Percentiles rank a stretch among this genome's conserved stretches.
These are phyloP conservation scores for Oreochromis tanganicae DNA, from an alignment of 2,113 vertebrate species.

Conservation along the genomic window DNA sequence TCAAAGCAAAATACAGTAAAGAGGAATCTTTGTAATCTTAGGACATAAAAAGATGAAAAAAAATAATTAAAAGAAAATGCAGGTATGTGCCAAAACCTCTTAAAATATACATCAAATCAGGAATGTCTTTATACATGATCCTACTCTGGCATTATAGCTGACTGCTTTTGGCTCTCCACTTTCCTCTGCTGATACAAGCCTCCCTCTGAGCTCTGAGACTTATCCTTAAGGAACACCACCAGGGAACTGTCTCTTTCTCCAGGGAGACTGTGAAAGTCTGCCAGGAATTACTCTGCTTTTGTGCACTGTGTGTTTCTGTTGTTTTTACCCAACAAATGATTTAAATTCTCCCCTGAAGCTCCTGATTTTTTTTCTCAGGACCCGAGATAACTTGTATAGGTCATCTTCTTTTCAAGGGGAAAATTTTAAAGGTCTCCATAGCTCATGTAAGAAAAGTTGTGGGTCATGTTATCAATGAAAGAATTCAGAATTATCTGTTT, in stretches of 20 bases:
- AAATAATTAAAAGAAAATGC: not conserved
- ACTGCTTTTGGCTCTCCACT: not conserved
- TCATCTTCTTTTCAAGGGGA: not conserved
- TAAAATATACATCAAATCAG: not conserved
- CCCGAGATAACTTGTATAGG: not conserved
- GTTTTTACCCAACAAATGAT: not conserved
- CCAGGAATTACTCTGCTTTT: not conserved
- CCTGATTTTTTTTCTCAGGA: not conserved
- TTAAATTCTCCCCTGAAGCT: not conserved
- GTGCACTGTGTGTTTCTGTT: not conserved
- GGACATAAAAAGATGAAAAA: not conserved
- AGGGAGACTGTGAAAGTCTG: not conserved
- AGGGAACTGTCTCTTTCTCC: not conserved
- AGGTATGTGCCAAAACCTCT: not conserved
- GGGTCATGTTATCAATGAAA: not conserved
- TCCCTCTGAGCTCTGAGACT: conserved; percentile 58
- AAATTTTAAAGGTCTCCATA: not conserved
- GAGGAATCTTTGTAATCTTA: not conserved
- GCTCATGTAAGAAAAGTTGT: not conserved
- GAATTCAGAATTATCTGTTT: not conserved
- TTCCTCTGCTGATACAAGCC: conserved; percentile 46
- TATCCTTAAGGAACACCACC: not conserved
- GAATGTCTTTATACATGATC: not conserved
- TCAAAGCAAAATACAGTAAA: not conserved
- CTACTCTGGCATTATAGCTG: not conserved